These are phyloP conservation scores for Antidorcas marsupialis DNA, from an alignment of 2,113 vertebrate genomes.

Conservation along the genomic window DNA sequence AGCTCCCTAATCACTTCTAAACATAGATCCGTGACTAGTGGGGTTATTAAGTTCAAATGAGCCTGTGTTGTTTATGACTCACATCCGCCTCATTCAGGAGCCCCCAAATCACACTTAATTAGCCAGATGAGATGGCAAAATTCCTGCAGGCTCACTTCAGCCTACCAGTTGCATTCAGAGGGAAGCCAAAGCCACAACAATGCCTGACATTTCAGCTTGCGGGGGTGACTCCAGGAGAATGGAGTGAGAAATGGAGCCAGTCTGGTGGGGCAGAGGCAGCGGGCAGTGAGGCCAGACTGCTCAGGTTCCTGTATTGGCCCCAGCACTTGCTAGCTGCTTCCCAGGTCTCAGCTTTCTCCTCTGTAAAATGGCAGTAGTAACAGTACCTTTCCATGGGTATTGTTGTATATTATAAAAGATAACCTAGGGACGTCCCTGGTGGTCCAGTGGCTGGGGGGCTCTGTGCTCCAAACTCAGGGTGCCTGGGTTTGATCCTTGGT, in stretches of 20 bases:
- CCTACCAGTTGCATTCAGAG: not conserved
- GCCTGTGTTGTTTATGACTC: not conserved
- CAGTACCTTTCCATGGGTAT: not conserved
- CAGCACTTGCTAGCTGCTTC: not conserved
- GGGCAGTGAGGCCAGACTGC: no score
- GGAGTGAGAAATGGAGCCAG: not conserved
- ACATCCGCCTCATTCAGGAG: not conserved
- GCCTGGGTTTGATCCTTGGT: not conserved
- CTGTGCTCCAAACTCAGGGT: not conserved
- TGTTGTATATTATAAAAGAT: not conserved
- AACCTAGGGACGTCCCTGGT: not conserved
- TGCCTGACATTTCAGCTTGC: rapidly evolving
- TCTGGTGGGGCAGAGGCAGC: not conserved
- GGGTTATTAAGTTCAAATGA: not conserved
- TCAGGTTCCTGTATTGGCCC: not conserved
- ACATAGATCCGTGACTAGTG: not conserved
- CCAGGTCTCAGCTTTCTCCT: not conserved
- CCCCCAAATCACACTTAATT: not conserved
- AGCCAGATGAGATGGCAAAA: not conserved
- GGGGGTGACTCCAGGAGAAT: not conserved
- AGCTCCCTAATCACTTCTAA: not conserved
- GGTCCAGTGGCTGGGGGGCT: not conserved
- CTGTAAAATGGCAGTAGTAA: not conserved
- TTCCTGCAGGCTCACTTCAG: not conserved
- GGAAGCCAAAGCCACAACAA: not conserved